Evolutionary conservation across 2,797 vertebrate genomes (phyloP), one percentile per base, ranked within the genome.

Genomic region (Rhynchonycteris naso): DNA sequence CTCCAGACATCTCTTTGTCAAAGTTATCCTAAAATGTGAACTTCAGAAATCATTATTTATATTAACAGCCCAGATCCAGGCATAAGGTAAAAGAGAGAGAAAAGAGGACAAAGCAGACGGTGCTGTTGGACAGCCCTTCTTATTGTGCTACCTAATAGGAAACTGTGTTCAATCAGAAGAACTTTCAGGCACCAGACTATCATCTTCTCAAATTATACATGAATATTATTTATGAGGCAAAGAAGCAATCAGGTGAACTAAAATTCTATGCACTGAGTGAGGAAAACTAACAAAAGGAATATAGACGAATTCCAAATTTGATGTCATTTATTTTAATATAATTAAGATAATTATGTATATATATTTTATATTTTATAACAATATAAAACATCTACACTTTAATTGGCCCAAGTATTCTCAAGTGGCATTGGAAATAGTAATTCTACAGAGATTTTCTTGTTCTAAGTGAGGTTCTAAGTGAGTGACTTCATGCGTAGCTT

Each of bases 21-120:
- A 69, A 96, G 82, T 84, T 93, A 91, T 61, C 47, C 72, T 90
- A 92, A 93, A 96, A 92, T 79, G 43, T 82, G 94, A 97, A 81
- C 33, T 68, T 72, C 35, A 88, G 69, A 81, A 96, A 94, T 90
- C 26, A 84, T 75, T 76, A 71, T 90, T 96, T 91, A 81, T 88
- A 59, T 75, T 63, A 92, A 85, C 12, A 83, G 78, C 43, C 78
- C 91, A 26, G 43, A 91, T 94, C 81, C 80, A 93, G 86, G 88
- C 89, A 7, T 80, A 90, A 96, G 94, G 52, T 10, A 81, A 28
- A 94, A 52, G 1, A 88, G 22, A 76, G 50, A 72, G 30, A 58
- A 83, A 52, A 59, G 50, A 59, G 12, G 59, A 66, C 38, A 78
- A 94, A 93, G 79, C 88, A 81, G 61, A 83, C 66, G 79, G 59